Percentiles rank a stretch among this genome's conserved stretches.
Evolutionary conservation across 2,113 vertebrate species (phyloP).

Genomic region (Pogona vitticeps): DNA sequence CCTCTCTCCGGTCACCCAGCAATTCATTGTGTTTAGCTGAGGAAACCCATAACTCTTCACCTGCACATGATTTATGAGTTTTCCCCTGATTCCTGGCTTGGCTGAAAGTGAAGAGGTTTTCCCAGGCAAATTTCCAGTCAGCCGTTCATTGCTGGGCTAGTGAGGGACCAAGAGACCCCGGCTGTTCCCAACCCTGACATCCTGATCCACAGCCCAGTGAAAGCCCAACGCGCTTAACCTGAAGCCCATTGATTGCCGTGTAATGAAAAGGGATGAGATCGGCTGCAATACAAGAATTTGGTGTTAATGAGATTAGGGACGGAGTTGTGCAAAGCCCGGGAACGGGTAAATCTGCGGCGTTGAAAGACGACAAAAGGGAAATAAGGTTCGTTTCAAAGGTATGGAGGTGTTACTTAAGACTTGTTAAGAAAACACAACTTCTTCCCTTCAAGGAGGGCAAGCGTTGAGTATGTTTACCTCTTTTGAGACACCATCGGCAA

Average conservation of each 20-base stretch:
- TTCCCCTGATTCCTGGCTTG: slow-evolving; percentile 15
- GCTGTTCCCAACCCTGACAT: background rate
- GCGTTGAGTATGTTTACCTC: background rate
- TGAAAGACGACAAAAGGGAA: background rate
- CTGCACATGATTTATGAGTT: slow-evolving; percentile 63
- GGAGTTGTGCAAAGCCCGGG: background rate
- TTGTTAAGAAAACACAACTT: too few relatives aligned
- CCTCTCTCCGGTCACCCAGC: slow-evolving; percentile 37
- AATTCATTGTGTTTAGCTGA: slow-evolving; percentile 59
- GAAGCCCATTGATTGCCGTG: background rate
- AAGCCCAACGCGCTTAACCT: background rate
- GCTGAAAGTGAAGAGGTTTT: background rate
- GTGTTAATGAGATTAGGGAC: background rate
- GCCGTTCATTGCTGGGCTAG: background rate
- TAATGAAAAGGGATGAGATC: too few relatives aligned
- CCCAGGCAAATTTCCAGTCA: slow-evolving; percentile 32
- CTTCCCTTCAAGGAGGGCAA: background rate
- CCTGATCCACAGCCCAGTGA: background rate
- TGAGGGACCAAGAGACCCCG: background rate
- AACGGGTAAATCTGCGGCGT: background rate
- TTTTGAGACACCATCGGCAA: background rate
- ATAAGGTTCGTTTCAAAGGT: too few relatives aligned
- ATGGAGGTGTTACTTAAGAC: background rate
- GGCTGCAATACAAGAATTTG: background rate
- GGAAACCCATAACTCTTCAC: slow-evolving; percentile 59